Evolutionary conservation across 2,797 vertebrate genomes (phyloP), one percentile per base, ranked within the genome.

Genomic region (Pantherophis alleghaniensis): DNA sequence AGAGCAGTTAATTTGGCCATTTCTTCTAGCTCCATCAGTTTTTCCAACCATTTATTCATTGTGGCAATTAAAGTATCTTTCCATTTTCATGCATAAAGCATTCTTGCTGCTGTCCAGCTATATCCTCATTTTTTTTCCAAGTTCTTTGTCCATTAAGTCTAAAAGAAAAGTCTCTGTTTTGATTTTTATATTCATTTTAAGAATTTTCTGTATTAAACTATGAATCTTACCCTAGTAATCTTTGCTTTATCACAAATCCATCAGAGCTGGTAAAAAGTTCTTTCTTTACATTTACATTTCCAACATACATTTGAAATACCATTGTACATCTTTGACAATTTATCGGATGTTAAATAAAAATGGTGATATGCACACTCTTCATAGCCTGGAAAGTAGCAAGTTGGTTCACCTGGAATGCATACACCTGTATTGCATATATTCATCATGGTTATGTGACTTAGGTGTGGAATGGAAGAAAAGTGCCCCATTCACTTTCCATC

Each of bases 381-480:
- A 89, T 83, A 11, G 63, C 53, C 24, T 55, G 1, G 18, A 32
- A 93, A 89, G 86, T 79, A 83, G 11, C 16, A 90, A 14, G 20
- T 66, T 57, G 26, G 18, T 63, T 86, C 47, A 56, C 7, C 26
- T 60, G n/a, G 32, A 32, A 87, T 79, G n/a, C 12, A 42, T 20
- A 66, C 11, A 86, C 20, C 24, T 56, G 1, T 53, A 91, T 11
- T 88, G 57, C 28, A 89, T 92, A 92, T 91, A 89, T 93, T 94
- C 91, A 32, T 69, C 89, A 55, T 66, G 42, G 93, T 93, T 91
- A 53, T 57, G 87, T 90, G 88, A 66, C 69, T 66, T 26, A 26
- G 93, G 37, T 37, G 90, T 94, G 59, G 92, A 88, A 47, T 83
- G 47, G 93, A 93, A 86, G 83, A 95, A 96, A 94, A 88, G 93